phyloP scores from a whole-genome alignment of 2,797 vertebrate genomes.

The Merluccius polli region DNA sequence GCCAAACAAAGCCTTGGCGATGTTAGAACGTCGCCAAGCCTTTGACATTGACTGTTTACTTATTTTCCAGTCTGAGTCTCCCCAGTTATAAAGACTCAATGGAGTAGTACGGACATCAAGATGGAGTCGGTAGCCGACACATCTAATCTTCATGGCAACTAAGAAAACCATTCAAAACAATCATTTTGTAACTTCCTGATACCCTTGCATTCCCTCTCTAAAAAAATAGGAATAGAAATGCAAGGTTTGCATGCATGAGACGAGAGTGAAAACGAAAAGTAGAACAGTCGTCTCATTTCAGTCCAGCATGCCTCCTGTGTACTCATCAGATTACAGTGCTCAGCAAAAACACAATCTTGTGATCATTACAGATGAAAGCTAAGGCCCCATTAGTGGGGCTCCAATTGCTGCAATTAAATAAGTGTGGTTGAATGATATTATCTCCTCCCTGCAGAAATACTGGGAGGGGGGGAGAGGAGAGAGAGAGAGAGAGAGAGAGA shows the following conservation, averaged over 20 bases:
- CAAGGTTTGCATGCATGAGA: not conserved
- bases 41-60: slow-evolving; percentile 67
- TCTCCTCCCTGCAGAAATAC: slow-evolving; percentile 73
- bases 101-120: slow-evolving; percentile 49
- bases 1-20: slow-evolving; percentile 60
- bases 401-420: slow-evolving; percentile 85
- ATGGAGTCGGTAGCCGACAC: slow-evolving; percentile 23
- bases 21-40: slow-evolving; percentile 63
- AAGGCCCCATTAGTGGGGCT: slow-evolving; percentile 75
- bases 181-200: not conserved
- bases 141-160: not conserved
- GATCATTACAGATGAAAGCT: slow-evolving; percentile 84
- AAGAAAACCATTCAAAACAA: not conserved
- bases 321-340: slow-evolving; percentile 67
- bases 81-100: slow-evolving; percentile 67
- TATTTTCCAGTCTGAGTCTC: slow-evolving; percentile 53
- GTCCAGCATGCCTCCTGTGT: slow-evolving; percentile 31
- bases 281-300: slow-evolving; percentile 41
- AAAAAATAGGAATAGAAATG: not conserved
- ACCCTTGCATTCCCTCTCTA: not conserved
- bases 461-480: not conserved
- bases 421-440: slow-evolving; percentile 84
- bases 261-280: not conserved
- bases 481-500: slow-evolving; percentile 58
- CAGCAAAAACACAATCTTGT: slow-evolving; percentile 75